Conservation (phyloP, 2,797 vertebrate species). For the Myripristis jacobus region DNA sequence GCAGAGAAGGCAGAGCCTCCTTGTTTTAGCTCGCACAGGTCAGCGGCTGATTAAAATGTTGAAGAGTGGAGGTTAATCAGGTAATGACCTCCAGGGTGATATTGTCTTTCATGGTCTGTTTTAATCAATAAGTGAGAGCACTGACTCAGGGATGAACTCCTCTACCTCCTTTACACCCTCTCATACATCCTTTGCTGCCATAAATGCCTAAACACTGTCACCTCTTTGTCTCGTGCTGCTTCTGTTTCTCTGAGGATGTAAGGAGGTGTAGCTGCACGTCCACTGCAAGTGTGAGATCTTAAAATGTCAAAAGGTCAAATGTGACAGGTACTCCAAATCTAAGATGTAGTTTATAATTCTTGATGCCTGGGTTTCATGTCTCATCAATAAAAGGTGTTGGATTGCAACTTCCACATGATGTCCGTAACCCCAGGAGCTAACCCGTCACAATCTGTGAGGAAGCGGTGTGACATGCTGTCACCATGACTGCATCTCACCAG, state of each 20-base stretch:
- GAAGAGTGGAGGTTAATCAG: constrained; percentile 82
- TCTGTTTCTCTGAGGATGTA: background rate
- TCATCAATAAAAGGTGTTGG: constrained; percentile 49
- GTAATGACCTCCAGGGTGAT: constrained; percentile 72
- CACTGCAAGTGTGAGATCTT: constrained; percentile 5
- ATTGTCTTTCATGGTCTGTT: constrained; percentile 74
- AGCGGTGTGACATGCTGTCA: constrained; percentile 70
- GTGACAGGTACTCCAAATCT: background rate
- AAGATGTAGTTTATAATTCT: background rate
- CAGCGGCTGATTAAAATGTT: constrained; percentile 78
- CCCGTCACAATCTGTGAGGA: constrained; percentile 65
- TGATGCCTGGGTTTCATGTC: constrained; percentile 22
- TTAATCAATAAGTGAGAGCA: constrained; percentile 79
- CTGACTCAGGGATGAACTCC: constrained; percentile 56
- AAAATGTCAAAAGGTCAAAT: constrained; percentile 13
- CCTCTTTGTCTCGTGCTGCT: background rate
- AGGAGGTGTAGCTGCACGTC: background rate
- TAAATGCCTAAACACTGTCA: background rate
- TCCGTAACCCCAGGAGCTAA: constrained; percentile 66
- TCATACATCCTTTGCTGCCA: background rate
- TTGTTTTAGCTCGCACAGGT: constrained; percentile 76
- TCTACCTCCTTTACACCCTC: constrained; percentile 23
- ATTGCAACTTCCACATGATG: constrained; percentile 45
- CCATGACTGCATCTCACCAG: constrained; percentile 60
- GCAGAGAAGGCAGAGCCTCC: constrained; percentile 44